Conservation (phyloP, 2,888 invertebrate species). For the Plutella xylostella region DNA sequence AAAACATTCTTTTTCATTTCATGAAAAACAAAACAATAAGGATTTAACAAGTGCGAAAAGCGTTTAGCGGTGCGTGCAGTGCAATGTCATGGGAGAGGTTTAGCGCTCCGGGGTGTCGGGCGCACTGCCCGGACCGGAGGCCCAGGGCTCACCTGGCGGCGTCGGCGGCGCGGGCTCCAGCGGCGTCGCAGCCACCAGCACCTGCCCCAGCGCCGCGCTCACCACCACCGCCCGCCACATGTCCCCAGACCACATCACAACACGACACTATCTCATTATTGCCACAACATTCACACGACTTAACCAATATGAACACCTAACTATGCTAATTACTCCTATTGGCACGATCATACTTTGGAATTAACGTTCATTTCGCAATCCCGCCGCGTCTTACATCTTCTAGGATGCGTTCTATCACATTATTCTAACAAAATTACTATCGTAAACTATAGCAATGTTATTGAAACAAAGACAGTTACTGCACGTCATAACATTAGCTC, state of each 20-base stretch:
- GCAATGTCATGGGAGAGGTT: no score
- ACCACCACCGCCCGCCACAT: conserved; percentile 64
- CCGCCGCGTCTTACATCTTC: conserved; percentile 29
- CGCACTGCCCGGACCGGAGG: no score
- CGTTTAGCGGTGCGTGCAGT: no score
- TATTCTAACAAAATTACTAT: conserved; percentile 33
- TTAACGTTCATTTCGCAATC: conserved; percentile 50
- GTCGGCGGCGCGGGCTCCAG: conserved; percentile 49
- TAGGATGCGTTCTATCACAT: conserved; percentile 45
- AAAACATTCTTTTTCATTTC: no score
- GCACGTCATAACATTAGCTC: conserved; percentile 68
- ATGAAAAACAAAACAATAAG: no score
- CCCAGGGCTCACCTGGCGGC: conserved; percentile 49
- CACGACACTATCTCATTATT: conserved; percentile 70
- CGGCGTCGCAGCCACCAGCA: conserved; percentile 50
- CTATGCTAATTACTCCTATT: conserved; percentile 61
- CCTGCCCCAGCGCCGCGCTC: conserved; percentile 48
- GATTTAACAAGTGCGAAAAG: no score
- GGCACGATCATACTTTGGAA: conserved; percentile 65
- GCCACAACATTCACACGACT: conserved; percentile 67
- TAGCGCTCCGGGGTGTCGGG: neutral
- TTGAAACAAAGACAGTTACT: conserved; percentile 62
- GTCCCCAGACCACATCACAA: conserved; percentile 68
- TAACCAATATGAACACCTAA: conserved; percentile 63
- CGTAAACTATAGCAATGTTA: conserved; percentile 42